Evolutionary conservation across 2,888 invertebrate genomes (phyloP).

Genomic region (Prostheceraeus crozeri): DNA sequence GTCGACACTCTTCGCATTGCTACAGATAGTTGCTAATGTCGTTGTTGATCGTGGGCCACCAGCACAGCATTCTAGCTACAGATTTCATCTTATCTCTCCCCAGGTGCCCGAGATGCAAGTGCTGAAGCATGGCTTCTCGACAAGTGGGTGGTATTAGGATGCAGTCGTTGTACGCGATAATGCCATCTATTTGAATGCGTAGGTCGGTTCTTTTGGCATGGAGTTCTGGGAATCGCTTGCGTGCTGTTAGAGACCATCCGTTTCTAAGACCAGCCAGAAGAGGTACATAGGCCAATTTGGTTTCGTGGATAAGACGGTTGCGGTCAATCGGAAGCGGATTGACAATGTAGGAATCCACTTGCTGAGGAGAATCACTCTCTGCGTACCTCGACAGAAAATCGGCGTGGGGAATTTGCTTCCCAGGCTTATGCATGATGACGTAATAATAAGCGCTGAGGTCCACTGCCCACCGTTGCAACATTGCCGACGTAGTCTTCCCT

Average conservation of each 20-base stretch:
- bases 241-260: neutral
- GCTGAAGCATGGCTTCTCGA: slow-evolving; percentile 7
- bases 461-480: neutral
- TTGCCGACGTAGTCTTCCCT: slow-evolving; percentile 10
- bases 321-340: slow-evolving; percentile 15
- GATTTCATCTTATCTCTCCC: slow-evolving; percentile 25
- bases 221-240: too few relatives aligned
- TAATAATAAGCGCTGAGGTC: slow-evolving; percentile 1
- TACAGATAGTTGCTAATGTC: too few relatives aligned
- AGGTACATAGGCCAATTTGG: slow-evolving; percentile 1
- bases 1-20: too few relatives aligned
- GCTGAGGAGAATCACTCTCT: neutral
- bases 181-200: neutral
- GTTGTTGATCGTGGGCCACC: too few relatives aligned
- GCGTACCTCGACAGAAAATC: slow-evolving; percentile 9
- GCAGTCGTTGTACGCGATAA: neutral
- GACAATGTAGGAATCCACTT: too few relatives aligned
- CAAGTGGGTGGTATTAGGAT: slow-evolving; percentile 6
- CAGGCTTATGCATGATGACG: slow-evolving; percentile 5
- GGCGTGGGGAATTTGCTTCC: slow-evolving; percentile 3
- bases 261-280: slow-evolving; percentile 5
- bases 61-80: too few relatives aligned
- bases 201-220: neutral
- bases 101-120: slow-evolving; percentile 9
- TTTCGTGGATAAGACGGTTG: slow-evolving; percentile 2